Conservation (phyloP, 92 coral and sea anemone genomes). For the Porites rus region DNA sequence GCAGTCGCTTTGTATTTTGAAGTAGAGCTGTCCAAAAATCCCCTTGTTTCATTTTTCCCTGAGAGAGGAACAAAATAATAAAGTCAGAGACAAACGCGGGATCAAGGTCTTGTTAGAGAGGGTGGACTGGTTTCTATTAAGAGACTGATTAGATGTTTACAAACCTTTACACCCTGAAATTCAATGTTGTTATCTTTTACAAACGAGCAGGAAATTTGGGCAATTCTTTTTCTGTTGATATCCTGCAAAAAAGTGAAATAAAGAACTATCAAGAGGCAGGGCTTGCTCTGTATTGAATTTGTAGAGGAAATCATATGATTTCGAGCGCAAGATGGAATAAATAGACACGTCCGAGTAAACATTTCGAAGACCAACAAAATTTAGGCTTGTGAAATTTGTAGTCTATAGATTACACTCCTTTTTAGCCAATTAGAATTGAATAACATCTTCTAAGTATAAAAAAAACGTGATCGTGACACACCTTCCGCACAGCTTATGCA, state of each 20-base stretch:
- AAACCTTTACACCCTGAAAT: slow-evolving; percentile 74
- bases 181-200: slow-evolving; percentile 66
- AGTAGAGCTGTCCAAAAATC: slow-evolving; percentile 65
- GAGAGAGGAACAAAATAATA: neutral
- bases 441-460: no score
- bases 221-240: slow-evolving; percentile 86
- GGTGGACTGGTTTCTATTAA: no score
- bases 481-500: no score
- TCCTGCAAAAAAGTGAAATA: slow-evolving; percentile 57
- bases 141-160: neutral
- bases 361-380: no score
- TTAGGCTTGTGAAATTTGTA: no score
- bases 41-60: slow-evolving; percentile 66
- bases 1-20: slow-evolving; percentile 42
- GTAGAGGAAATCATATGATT: neutral
- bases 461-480: no score
- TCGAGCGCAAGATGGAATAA: no score
- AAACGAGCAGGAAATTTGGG: slow-evolving; percentile 77
- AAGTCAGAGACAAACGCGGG: neutral
- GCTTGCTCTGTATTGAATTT: neutral
- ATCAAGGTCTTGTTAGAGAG: neutral
- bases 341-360: no score
- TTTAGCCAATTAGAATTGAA: no score
- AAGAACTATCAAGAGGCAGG: neutral
- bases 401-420: no score